Evolutionary conservation across 2,888 invertebrate species (phyloP).

Genomic region (Pachymerium ferrugineum): DNA sequence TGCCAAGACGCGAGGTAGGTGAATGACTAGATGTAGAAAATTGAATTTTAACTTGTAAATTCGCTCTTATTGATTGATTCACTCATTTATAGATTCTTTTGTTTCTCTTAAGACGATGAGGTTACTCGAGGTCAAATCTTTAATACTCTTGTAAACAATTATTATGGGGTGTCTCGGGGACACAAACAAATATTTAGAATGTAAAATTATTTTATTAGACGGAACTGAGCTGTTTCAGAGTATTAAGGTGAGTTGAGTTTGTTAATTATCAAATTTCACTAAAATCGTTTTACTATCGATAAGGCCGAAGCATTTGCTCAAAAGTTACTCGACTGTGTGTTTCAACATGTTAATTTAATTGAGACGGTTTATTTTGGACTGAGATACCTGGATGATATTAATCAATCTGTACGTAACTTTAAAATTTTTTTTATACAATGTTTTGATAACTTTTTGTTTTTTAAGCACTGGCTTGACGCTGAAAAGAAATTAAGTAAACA

Average conservation of each 20-base stretch:
- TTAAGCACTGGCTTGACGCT: conserved; percentile 90
- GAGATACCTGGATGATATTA: conserved; percentile 83
- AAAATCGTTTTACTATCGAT: conserved; percentile 50
- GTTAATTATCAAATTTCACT: conserved; percentile 31
- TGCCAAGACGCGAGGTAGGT: background rate
- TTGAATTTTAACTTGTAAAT: no score
- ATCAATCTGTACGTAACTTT: conserved; percentile 73
- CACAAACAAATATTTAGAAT: conserved; percentile 53
- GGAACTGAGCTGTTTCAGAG: conserved; percentile 85
- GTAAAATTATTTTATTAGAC: conserved; percentile 81
- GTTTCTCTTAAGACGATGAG: no score
- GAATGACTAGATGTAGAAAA: background rate
- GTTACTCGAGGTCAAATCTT: background rate
- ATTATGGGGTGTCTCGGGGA: conserved; percentile 49
- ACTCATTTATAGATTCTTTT: no score
- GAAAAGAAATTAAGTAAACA: conserved; percentile 82
- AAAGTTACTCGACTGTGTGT: conserved; percentile 83
- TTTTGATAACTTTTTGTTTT: conserved; percentile 33
- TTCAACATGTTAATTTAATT: conserved; percentile 83
- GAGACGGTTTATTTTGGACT: conserved; percentile 96
- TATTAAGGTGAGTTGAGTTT: conserved; percentile 63
- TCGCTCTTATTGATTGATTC: no score
- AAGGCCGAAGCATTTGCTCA: conserved; percentile 88
- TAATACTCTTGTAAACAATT: background rate
- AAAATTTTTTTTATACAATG: conserved; percentile 5